A percentile compares a stretch with the other conserved stretches of the same genome.
phyloP scores from a whole-genome alignment of 2,888 invertebrate genomes.

The Drosophila meridionalis region DNA sequence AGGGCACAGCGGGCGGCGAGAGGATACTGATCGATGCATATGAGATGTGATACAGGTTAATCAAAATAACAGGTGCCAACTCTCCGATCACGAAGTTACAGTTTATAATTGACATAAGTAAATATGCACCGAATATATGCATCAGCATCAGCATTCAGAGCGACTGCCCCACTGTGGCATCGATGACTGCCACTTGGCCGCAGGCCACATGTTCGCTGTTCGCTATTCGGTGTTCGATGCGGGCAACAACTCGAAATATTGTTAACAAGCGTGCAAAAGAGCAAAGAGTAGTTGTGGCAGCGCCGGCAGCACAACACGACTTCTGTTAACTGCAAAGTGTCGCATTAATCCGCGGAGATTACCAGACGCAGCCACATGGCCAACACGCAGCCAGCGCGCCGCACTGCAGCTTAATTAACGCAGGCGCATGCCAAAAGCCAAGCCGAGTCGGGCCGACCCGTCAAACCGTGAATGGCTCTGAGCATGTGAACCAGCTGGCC shows the following conservation, averaged over 20 bases:
- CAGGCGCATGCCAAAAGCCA: slow-evolving; percentile 70
- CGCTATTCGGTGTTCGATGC: slow-evolving; percentile 26
- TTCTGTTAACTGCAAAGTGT: slow-evolving; percentile 69
- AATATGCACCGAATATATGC: slow-evolving; percentile 1
- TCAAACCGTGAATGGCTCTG: slow-evolving; percentile 29
- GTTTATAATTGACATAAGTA: slow-evolving; percentile 8
- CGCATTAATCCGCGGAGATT: slow-evolving; percentile 77
- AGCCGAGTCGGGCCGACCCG: slow-evolving; percentile 32
- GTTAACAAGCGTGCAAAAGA: slow-evolving; percentile 76
- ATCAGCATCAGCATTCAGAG: not conserved
- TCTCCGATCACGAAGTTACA: slow-evolving; percentile 2
- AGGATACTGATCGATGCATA: slow-evolving; percentile 30
- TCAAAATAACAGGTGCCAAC: not conserved
- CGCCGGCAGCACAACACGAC: slow-evolving; percentile 57
- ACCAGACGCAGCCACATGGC: slow-evolving; percentile 63
- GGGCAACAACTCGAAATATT: slow-evolving; percentile 70
- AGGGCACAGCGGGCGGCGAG: slow-evolving; percentile 58
- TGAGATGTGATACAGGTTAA: slow-evolving; percentile 17
- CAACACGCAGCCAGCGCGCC: slow-evolving; percentile 56
- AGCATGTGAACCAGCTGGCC: slow-evolving; percentile 53
- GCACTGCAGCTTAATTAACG: slow-evolving; percentile 75
- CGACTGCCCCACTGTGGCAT: slow-evolving; percentile 43
- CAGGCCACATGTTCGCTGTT: slow-evolving; percentile 65
- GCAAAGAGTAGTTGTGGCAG: slow-evolving; percentile 39
- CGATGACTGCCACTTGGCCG: slow-evolving; percentile 52